These are phyloP conservation scores for Stichodactyla helianthus DNA, from an alignment of 64 coral and sea anemone genomes.

Conservation along the genomic window DNA sequence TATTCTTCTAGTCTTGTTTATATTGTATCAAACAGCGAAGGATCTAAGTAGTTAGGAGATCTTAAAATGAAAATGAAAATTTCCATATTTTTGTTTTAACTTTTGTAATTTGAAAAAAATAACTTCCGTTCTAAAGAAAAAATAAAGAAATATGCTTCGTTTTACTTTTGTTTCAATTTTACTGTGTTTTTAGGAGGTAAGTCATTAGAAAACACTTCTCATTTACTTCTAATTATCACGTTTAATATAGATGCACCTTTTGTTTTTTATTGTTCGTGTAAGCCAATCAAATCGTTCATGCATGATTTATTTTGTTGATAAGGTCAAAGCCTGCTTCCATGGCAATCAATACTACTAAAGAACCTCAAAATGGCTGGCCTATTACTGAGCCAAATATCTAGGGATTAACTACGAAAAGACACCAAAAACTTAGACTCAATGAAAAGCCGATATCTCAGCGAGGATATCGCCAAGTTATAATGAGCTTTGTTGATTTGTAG, in stretches of 20 bases:
- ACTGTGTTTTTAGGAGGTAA: neutral
- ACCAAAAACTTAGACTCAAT: neutral
- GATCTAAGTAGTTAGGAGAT: neutral
- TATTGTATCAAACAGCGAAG: neutral
- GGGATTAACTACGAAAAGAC: constrained; percentile 18
- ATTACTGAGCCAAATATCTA: constrained; percentile 34
- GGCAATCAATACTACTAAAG: constrained; percentile 69
- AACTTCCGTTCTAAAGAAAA: neutral
- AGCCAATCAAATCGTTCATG: constrained; percentile 62
- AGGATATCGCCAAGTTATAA: neutral
- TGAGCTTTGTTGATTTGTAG: neutral
- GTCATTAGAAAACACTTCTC: neutral
- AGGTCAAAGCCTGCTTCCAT: constrained; percentile 65
- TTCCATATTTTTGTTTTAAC: neutral
- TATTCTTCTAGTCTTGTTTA: neutral
- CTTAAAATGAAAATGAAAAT: neutral
- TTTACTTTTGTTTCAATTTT: constrained; percentile 1
- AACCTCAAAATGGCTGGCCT: constrained; percentile 71
- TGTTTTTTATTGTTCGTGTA: constrained; percentile 17
- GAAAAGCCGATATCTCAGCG: constrained; percentile 11
- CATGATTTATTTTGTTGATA: constrained; percentile 95
- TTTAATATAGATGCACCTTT: neutral
- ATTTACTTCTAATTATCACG: neutral
- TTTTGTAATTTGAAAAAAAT: neutral
- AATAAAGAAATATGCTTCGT: neutral